These are phyloP conservation scores for Eublepharis macularius DNA, from an alignment of 2,113 vertebrate genomes.

Conservation along the genomic window DNA sequence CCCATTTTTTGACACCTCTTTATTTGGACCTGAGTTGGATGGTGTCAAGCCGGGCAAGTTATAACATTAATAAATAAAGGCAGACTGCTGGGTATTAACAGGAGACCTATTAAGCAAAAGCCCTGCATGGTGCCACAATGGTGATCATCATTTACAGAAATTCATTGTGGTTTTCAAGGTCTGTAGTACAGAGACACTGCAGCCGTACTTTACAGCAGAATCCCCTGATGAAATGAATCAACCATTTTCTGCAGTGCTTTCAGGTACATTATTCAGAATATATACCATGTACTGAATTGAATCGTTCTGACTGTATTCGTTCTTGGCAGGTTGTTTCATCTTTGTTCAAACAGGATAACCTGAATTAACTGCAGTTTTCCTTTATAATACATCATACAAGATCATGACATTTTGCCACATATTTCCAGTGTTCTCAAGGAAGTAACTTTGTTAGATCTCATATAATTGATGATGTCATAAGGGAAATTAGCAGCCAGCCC, in stretches of 20 bases:
- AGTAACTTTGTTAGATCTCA: fast-evolving
- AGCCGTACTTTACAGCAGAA: background rate
- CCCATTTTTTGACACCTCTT: too few relatives aligned
- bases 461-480: fast-evolving
- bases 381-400: background rate
- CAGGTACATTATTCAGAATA: background rate
- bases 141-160: too few relatives aligned
- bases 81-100: conserved; percentile 19
- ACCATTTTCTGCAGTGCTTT: background rate
- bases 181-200: too few relatives aligned
- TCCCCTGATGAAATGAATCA: fast-evolving
- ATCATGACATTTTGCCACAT: background rate
- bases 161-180: too few relatives aligned
- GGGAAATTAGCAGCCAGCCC: background rate
- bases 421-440: background rate
- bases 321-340: background rate
- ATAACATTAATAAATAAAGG: background rate
- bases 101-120: background rate
- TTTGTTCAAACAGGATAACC: background rate
- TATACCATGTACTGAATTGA: background rate
- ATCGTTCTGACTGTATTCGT: background rate
- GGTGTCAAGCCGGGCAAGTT: background rate
- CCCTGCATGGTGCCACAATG: background rate
- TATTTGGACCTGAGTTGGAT: background rate
- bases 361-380: background rate